Evolutionary conservation across 2,888 invertebrate genomes (phyloP), one percentile per base, ranked within the genome.

Genomic region (Cantharis lateralis): DNA sequence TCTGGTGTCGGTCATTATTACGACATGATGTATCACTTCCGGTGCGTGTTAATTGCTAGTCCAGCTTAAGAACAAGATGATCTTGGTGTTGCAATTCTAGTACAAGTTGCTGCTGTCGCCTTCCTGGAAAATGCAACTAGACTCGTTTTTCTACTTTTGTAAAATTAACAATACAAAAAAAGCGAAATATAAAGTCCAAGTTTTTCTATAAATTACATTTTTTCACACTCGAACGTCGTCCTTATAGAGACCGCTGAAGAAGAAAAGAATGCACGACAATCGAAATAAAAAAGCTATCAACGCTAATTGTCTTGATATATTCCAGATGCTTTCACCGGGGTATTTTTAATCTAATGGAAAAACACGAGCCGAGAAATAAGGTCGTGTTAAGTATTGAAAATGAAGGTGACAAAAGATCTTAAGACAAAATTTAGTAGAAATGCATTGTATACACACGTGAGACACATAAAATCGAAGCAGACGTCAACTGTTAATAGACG

Each of bases 21-120:
- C 86, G 84, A 85, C 87, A 87, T 88, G 88, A 88, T 87, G 84
- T 87, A 88, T 88, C 87, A 86, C 86, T 88, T 88, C 88, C 88
- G 87, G 87, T 86, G 86, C 84, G 84, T 84, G 85, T 87, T 87
- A 87, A 87, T 87, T 87, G 85, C 86, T 85, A 83, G 84, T 82
- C 85, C 84, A 83, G 84, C 83, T 66, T 78, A 79, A 84, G 85
- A 85, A 85, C 85, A 85, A 85, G 84, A 83, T 71, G 28, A 82
- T 66, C 24, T 83, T 74, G 82, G 83, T 83, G 71, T 78, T 63
- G 71, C 71, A 71, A 78, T 76, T 76, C 73, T 73, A 28, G 68
- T 70, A 20, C 64, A 66, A 66, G 64, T 72, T 71, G 76, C 32
- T 63, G 68, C 72, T 62, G 72, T 76, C 72, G 61, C 72, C 62